Base-by-base conservation (phyloP, 2,888 invertebrate species). In the Amorpha juglandis region DNA sequence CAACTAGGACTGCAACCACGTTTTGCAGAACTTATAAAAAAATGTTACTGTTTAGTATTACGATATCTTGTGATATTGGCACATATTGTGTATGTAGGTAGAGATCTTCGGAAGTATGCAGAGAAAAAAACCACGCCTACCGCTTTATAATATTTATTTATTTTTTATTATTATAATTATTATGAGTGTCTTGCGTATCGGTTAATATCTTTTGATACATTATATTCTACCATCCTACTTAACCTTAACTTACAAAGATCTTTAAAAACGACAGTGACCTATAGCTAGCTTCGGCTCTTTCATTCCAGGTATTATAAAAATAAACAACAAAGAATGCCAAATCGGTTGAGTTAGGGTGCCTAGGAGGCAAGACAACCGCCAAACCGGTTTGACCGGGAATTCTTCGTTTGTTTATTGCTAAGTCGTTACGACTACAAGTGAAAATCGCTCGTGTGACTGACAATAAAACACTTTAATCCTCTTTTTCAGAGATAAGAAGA, bases 331-430 rank as follows among this genome's bases (percentile, higher is more conserved):
- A 84, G 83, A 87, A 86, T 81, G 83, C 82, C 73, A 85, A 90
- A 89, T 88, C 85, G 82, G 82, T 83, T 81, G 87, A 83, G 86
- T 89, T 88, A 88, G 87, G 86, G 82, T 83, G 84, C 86, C 88
- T 87, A 87, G 84, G 74, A 87, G 85, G 83, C 83, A 79, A 79
- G 81, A 78, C 85, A 81, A 82, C 82, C 79, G 81, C 72, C 73
- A 79, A 90, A 91, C 91, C 90, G 90, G 91, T 91, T 91, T 81
- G 73, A 76, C 80, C 72, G 79, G 81, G 80, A 81, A 88, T 84
- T 86, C 87, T 89, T 88, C 87, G 87, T 88, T 87, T 84, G 83
- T 78, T 82, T 81, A 84, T 87, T 82, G 79, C 79, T 71, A 74
- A 81, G 82, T 79, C 79, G 78, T 80, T 78, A 82, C 84, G 75